phyloP scores from a whole-genome alignment of 2,797 vertebrate species.

The Hybognathus amarus region DNA sequence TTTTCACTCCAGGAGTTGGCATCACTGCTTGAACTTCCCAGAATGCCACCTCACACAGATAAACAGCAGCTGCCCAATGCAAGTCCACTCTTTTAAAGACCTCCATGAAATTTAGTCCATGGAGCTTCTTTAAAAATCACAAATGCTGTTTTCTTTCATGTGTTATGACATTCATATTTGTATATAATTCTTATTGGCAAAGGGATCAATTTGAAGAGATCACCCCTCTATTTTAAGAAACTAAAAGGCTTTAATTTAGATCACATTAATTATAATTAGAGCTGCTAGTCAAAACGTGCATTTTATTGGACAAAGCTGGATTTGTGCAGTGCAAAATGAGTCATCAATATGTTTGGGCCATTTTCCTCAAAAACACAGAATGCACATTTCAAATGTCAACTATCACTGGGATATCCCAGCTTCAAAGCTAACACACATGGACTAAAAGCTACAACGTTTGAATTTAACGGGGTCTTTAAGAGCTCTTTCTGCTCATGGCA shows the following conservation, averaged over 20 bases:
- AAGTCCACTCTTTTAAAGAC: not conserved
- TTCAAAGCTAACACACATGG: not conserved
- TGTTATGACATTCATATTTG: not conserved
- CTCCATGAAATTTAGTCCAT: too few relatives aligned
- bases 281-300: not conserved
- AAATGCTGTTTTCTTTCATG: not conserved
- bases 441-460: not conserved
- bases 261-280: not conserved
- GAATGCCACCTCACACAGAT: conserved; percentile 14
- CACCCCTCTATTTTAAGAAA: not conserved
- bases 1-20: not conserved
- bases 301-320: not conserved
- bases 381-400: not conserved
- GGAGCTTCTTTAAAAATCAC: not conserved
- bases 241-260: not conserved
- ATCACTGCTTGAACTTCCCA: not conserved
- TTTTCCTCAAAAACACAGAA: not conserved
- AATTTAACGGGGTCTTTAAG: conserved; percentile 2
- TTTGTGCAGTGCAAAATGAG: not conserved
- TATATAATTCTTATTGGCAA: not conserved
- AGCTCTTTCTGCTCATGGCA: not conserved
- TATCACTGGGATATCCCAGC: not conserved
- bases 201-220: not conserved
- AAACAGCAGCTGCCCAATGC: not conserved
- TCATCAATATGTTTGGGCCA: not conserved